phyloP scores from a whole-genome alignment of 2,797 vertebrate species.

The Loris lydekkerianus region DNA sequence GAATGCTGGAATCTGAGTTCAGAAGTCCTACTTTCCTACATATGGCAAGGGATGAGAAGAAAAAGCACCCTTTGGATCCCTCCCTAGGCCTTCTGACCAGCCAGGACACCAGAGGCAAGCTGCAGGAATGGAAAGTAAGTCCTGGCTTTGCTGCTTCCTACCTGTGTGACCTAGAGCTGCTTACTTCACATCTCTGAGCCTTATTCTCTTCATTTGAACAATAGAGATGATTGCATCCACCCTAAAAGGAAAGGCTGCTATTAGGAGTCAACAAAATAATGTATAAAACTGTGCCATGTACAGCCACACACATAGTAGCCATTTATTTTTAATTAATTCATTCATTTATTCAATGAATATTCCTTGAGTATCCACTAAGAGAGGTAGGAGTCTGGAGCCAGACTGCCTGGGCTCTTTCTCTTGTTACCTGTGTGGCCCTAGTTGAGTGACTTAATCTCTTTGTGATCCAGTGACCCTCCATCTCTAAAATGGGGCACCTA shows the following conservation, averaged over 20 bases:
- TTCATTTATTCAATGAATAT: background rate
- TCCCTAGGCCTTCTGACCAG: background rate
- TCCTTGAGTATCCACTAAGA: background rate
- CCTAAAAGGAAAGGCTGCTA: background rate
- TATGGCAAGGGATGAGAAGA: background rate
- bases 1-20: background rate
- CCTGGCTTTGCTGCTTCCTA: background rate
- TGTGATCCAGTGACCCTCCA: background rate
- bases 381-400: background rate
- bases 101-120: background rate
- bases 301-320: background rate
- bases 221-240: background rate
- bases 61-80: background rate
- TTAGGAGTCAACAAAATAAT: background rate
- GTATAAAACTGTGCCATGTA: background rate
- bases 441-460: constrained; percentile 45
- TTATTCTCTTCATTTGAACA: constrained; percentile 42
- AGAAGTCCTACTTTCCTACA: background rate
- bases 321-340: background rate
- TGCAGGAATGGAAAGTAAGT: background rate
- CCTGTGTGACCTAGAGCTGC: background rate
- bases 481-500: constrained; percentile 10
- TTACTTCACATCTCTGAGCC: constrained; percentile 30
- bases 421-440: constrained; percentile 3
- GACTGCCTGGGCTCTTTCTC: constrained; percentile 23